Percentiles rank a stretch among this genome's conserved stretches.
Conservation (phyloP, 2,888 invertebrate species). For the Macaria notata region DNA sequence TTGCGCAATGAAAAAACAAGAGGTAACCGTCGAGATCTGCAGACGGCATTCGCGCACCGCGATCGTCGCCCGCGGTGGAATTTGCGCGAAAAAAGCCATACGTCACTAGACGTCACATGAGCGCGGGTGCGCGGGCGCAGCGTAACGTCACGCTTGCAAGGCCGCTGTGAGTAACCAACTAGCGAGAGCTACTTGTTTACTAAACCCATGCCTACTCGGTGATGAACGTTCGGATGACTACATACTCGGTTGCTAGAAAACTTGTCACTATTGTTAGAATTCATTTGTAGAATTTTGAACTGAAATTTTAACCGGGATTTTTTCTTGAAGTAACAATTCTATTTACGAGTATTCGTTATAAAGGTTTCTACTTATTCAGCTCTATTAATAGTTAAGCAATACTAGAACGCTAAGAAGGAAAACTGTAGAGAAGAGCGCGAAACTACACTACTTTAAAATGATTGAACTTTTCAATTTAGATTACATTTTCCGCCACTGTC, state of each 20-base stretch:
- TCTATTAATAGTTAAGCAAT: too few relatives aligned
- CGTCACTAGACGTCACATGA: constrained; percentile 63
- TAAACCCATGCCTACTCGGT: constrained; percentile 41
- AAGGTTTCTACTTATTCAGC: too few relatives aligned
- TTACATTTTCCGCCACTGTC: not conserved
- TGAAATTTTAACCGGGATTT: too few relatives aligned
- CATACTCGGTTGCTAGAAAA: constrained; percentile 14
- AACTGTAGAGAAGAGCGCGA: too few relatives aligned
- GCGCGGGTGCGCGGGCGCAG: constrained; percentile 46
- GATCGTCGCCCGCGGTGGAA: constrained; percentile 68
- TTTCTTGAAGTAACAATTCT: too few relatives aligned
- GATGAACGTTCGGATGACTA: constrained; percentile 31
- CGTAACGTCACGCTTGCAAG: constrained; percentile 66
- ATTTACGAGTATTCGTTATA: too few relatives aligned
- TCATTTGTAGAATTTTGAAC: not conserved
- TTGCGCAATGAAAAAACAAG: constrained; percentile 7
- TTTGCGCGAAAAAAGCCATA: constrained; percentile 76
- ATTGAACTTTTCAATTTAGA: too few relatives aligned
- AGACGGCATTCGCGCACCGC: constrained; percentile 41
- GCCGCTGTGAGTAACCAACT: constrained; percentile 52
- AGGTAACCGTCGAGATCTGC: constrained; percentile 7
- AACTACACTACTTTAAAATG: too few relatives aligned
- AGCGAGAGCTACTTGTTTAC: constrained; percentile 49
- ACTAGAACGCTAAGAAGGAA: too few relatives aligned
- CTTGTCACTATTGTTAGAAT: not conserved